These are phyloP conservation scores for Sceliomorpha sp. DNA, from an alignment of 2,888 invertebrate genomes.

Conservation along the genomic window DNA sequence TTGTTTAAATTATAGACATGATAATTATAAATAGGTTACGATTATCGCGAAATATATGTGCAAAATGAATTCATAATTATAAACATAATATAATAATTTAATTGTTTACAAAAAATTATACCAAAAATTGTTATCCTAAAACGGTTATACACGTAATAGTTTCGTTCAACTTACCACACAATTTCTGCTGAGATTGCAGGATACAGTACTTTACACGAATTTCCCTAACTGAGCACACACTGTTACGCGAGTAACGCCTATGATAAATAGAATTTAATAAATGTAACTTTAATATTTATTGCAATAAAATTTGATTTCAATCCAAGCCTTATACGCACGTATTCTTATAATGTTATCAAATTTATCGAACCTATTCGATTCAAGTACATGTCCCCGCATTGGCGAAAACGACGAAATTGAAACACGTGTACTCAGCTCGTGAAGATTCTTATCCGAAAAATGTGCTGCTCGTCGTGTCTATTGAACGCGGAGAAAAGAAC, in stretches of 20 bases:
- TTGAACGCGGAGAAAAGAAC: constrained; percentile 19
- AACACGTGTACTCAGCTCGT: constrained; percentile 24
- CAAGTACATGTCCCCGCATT: constrained; percentile 20
- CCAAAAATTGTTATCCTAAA: too few species aligned
- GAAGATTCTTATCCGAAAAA: constrained; percentile 27
- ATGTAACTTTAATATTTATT: constrained; percentile 32
- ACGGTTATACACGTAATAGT: too few species aligned
- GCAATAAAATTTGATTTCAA: constrained; percentile 26
- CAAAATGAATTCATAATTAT: too few species aligned
- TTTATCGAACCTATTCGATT: constrained; percentile 33
- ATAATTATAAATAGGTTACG: too few species aligned
- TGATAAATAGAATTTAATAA: constrained; percentile 11
- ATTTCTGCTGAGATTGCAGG: too few species aligned
- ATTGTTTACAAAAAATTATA: too few species aligned
- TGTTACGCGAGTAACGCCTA: constrained; percentile 22
- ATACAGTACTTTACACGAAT: too few species aligned
- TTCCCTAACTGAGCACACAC: too few species aligned
- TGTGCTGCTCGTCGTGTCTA: constrained; percentile 19
- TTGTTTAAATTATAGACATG: too few species aligned
- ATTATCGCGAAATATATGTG: too few species aligned
- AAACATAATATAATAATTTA: too few species aligned
- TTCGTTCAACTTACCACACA: too few species aligned
- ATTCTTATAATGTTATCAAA: constrained; percentile 28
- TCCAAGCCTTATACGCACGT: constrained; percentile 5
- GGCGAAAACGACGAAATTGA: constrained; percentile 24